Evolutionary conservation across 1,140 invertebrate genomes (phyloP).

Genomic region (Platorchestia sp.): DNA sequence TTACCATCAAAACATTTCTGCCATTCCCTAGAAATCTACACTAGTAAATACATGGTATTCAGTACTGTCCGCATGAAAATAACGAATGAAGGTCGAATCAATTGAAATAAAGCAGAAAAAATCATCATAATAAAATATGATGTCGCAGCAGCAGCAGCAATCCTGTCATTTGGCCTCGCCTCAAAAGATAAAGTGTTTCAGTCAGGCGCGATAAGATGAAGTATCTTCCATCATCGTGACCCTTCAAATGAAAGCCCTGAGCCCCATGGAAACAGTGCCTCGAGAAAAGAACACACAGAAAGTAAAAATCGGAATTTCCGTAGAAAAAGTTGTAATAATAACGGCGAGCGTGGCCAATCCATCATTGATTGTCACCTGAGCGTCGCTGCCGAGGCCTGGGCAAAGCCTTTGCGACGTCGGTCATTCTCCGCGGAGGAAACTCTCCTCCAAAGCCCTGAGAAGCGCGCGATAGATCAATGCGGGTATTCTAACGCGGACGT

Average conservation of each 20-base stretch:
- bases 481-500: background rate
- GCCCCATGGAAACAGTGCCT: background rate
- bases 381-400: background rate
- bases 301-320: background rate
- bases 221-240: constrained; percentile 51
- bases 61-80: background rate
- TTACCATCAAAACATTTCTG: background rate
- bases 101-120: no score
- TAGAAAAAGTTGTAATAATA: constrained; percentile 8
- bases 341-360: constrained; percentile 20
- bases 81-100: background rate
- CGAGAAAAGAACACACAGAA: background rate
- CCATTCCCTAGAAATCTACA: background rate
- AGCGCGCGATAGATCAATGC: background rate
- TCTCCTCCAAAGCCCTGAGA: background rate
- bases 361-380: constrained; percentile 19
- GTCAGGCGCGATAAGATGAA: constrained; percentile 19
- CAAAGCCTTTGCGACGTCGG: background rate
- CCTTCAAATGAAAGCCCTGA: background rate
- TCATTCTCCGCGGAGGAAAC: background rate
- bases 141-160: background rate
- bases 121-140: background rate
- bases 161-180: constrained; percentile 23
- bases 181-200: background rate
- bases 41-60: background rate